Evolutionary conservation across 2,888 invertebrate genomes (phyloP).

Genomic region (Neria commutata): DNA sequence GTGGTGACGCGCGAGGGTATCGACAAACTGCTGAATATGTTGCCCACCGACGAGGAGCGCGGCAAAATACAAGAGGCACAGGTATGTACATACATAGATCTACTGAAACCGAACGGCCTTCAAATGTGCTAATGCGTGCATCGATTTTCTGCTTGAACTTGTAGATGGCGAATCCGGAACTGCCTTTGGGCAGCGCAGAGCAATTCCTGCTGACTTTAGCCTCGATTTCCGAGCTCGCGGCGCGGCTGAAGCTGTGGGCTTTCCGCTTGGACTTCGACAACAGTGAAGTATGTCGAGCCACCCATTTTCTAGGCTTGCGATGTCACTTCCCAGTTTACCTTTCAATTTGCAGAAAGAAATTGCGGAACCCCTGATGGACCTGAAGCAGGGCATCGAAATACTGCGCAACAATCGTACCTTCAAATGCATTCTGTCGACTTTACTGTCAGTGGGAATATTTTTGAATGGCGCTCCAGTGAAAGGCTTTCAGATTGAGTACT

Average conservation of each 20-base stretch:
- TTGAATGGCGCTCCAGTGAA: conserved; percentile 91
- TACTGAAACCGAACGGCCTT: too few species aligned
- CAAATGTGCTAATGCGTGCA: too few species aligned
- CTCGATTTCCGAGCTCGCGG: conserved; percentile 92
- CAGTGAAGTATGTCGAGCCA: conserved; percentile 84
- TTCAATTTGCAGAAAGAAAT: conserved; percentile 77
- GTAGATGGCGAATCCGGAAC: conserved; percentile 58
- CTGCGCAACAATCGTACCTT: conserved; percentile 92
- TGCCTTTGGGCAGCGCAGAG: conserved; percentile 85
- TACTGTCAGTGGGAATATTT: conserved; percentile 95
- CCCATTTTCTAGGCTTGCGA: too few species aligned
- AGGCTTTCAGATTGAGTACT: conserved; percentile 97
- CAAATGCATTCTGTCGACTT: conserved; percentile 89
- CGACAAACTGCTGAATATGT: conserved; percentile 96
- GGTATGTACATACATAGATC: conserved; percentile 36
- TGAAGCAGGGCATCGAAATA: conserved; percentile 95
- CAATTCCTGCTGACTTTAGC: conserved; percentile 97
- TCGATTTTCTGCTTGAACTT: conserved; percentile 28
- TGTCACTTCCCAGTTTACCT: background rate
- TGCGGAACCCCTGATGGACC: conserved; percentile 97
- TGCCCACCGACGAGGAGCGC: conserved; percentile 96
- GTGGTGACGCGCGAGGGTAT: conserved; percentile 98
- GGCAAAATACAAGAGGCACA: conserved; percentile 96
- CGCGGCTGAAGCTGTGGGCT: conserved; percentile 94
- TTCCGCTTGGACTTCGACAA: conserved; percentile 98